Conservation (phyloP, 2,888 invertebrate genomes). For the Hyppa rectilinea region DNA sequence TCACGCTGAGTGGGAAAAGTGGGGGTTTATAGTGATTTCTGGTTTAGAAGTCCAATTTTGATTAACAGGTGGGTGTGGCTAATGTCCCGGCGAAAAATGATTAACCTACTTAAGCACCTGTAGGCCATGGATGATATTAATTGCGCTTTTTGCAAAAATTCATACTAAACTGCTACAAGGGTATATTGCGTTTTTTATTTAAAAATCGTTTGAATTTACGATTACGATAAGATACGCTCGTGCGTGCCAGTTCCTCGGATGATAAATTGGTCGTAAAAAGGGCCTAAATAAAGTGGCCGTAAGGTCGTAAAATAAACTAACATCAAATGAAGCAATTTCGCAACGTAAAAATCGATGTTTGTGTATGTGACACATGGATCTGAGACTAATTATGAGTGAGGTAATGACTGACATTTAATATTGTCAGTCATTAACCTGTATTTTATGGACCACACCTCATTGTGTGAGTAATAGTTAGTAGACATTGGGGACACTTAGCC, state of each 20-base stretch:
- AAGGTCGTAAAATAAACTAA: too few relatives aligned
- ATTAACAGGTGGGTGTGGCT: not conserved
- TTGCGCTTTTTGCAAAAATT: not conserved
- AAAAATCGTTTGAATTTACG: not conserved
- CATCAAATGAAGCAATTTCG: not conserved
- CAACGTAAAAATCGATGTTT: not conserved
- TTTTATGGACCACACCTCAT: conserved; percentile 16
- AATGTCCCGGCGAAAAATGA: not conserved
- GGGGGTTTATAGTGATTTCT: not conserved
- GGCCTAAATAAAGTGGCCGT: too few relatives aligned
- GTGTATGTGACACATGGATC: not conserved
- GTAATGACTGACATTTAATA: too few relatives aligned
- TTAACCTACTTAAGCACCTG: not conserved
- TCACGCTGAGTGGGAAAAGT: conserved; percentile 73
- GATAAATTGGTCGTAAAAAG: not conserved
- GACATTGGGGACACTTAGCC: conserved; percentile 2
- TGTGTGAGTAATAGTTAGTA: not conserved
- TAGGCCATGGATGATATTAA: not conserved
- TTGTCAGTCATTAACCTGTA: conserved; percentile 8
- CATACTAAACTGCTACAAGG: not conserved
- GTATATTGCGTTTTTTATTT: not conserved
- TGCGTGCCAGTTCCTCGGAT: not conserved
- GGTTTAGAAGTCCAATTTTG: not conserved
- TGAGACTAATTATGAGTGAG: conserved; percentile 9
- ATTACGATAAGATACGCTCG: not conserved